Conservation (phyloP, 1,140 invertebrate genomes). For the Diachasma alloeum region DNA sequence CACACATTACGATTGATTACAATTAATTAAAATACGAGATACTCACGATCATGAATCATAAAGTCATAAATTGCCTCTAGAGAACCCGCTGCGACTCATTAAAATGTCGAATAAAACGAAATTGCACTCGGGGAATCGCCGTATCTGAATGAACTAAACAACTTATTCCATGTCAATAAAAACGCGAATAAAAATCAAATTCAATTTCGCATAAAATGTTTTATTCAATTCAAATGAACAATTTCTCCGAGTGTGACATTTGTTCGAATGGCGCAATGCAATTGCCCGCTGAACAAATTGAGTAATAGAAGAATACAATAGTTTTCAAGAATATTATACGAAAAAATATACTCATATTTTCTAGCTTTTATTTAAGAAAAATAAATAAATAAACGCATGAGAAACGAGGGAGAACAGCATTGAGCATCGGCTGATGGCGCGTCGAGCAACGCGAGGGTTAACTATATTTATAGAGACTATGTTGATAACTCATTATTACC, state of each 20-base stretch:
- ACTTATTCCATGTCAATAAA: no score
- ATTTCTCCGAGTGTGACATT: no score
- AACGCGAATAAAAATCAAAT: no score
- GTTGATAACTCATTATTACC: constrained; percentile 47
- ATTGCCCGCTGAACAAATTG: no score
- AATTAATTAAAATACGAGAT: neutral
- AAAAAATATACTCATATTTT: constrained; percentile 52
- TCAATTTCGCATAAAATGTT: no score
- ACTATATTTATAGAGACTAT: constrained; percentile 63
- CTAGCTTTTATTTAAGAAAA: constrained; percentile 54
- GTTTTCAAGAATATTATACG: constrained; percentile 13
- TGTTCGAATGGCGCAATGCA: no score
- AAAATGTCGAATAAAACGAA: neutral
- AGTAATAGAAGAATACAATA: neutral
- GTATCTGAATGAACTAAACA: no score
- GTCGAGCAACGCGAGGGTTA: constrained; percentile 50
- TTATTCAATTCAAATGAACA: no score
- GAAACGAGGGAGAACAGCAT: constrained; percentile 20
- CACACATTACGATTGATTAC: neutral
- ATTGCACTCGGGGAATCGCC: no score
- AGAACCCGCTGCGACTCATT: neutral
- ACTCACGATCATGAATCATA: neutral
- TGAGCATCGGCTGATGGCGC: neutral
- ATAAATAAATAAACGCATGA: constrained; percentile 14
- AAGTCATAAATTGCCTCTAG: neutral